These are phyloP conservation scores for Hirtodrosophila confusa DNA, from an alignment of 2,888 invertebrate species.

Conservation along the genomic window DNA sequence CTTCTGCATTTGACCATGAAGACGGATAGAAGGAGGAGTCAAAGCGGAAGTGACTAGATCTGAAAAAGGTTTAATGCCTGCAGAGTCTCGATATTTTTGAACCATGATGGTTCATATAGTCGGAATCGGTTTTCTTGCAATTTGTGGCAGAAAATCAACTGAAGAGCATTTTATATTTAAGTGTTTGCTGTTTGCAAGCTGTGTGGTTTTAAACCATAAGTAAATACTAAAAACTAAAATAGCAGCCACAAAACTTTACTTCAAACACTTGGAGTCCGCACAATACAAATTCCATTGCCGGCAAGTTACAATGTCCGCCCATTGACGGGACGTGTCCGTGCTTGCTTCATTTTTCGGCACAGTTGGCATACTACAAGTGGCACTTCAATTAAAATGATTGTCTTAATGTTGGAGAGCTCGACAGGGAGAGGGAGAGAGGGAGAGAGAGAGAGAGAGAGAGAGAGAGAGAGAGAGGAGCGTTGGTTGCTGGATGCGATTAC, in stretches of 20 bases:
- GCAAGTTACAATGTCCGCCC: slow-evolving; percentile 20
- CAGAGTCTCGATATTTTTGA: too few species aligned
- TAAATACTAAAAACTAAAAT: slow-evolving; percentile 1
- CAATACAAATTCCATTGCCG: not conserved
- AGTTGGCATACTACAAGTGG: slow-evolving; percentile 57
- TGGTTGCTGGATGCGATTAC: slow-evolving; percentile 26
- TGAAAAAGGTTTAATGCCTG: too few species aligned
- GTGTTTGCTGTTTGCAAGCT: too few species aligned
- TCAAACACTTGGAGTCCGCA: slow-evolving; percentile 15
- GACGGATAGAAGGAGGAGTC: too few species aligned
- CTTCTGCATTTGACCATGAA: too few species aligned
- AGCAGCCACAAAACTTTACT: slow-evolving; percentile 35
- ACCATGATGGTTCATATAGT: too few species aligned
- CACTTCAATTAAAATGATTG: slow-evolving; percentile 79
- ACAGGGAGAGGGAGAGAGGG: slow-evolving; percentile 3
- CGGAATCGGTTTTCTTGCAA: too few species aligned
- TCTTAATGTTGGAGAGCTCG: slow-evolving; percentile 61
- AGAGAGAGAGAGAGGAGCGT: not conserved
- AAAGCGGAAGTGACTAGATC: too few species aligned
- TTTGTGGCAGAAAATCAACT: not conserved
- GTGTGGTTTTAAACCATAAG: not conserved
- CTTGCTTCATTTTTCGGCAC: slow-evolving; percentile 22
- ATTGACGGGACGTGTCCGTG: slow-evolving; percentile 35
- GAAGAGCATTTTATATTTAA: not conserved
- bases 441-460: slow-evolving; percentile 2